Conservation (phyloP, 2,113 vertebrate genomes). For the Antigone vipio region DNA sequence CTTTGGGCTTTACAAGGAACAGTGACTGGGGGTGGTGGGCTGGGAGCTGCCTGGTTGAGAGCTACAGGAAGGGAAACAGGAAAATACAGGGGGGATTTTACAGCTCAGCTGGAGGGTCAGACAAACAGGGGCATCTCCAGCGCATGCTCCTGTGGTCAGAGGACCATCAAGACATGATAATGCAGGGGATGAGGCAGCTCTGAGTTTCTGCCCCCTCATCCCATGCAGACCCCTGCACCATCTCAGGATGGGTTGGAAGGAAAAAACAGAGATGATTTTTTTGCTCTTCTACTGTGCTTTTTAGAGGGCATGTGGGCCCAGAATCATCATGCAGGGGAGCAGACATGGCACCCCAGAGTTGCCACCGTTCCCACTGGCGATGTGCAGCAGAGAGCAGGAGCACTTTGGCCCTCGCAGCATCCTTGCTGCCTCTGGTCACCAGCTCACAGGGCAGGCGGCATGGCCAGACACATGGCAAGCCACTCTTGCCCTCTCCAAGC, state of each 20-base stretch:
- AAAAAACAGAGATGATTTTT: background rate
- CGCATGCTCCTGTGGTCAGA: background rate
- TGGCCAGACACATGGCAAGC: background rate
- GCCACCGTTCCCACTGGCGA: accelerated
- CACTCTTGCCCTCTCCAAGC: background rate
- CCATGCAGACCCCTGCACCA: background rate
- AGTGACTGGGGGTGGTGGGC: background rate
- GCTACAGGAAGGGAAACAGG: background rate
- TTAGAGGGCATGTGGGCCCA: background rate
- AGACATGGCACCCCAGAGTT: background rate
- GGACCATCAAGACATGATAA: background rate
- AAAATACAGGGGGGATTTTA: background rate
- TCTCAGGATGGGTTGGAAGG: background rate
- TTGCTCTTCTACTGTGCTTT: background rate
- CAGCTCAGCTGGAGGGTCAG: background rate
- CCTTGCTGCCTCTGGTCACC: background rate
- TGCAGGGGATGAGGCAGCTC: background rate
- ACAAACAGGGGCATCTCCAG: background rate
- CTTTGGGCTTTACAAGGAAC: background rate
- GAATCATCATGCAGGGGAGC: background rate
- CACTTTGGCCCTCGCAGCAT: background rate
- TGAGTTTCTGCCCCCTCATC: background rate
- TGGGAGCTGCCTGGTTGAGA: background rate
- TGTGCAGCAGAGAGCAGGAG: background rate
- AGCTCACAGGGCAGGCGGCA: background rate